phyloP scores from a whole-genome alignment of 2,113 vertebrate species.

The Bettongia penicillata region DNA sequence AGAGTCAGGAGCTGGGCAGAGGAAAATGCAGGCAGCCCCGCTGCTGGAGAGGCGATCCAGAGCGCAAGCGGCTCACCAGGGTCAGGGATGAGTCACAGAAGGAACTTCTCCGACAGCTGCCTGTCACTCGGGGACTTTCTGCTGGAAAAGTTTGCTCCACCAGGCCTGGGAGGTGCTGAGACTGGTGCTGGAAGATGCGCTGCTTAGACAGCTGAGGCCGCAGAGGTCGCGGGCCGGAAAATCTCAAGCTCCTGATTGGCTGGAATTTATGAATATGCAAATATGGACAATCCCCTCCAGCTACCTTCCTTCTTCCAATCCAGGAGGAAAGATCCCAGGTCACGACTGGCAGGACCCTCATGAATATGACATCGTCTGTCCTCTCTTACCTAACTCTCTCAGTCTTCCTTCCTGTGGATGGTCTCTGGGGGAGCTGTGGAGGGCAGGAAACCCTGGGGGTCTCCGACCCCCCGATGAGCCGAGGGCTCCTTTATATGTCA shows the following conservation, averaged over 20 bases:
- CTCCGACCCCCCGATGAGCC: no score
- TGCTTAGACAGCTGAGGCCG: neutral
- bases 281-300: neutral
- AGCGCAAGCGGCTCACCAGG: conserved; percentile 36
- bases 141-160: conserved; percentile 48
- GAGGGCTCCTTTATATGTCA: neutral
- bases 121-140: conserved; percentile 68
- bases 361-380: neutral
- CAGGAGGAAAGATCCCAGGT: neutral
- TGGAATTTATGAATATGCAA: neutral
- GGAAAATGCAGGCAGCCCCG: neutral
- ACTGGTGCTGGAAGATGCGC: neutral
- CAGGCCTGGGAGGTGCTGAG: neutral
- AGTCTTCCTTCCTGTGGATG: neutral
- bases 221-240: neutral
- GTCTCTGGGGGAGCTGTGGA: neutral
- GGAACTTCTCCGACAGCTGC: conserved; percentile 57
- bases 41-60: neutral
- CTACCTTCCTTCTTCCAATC: neutral
- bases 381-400: neutral
- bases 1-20: neutral
- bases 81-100: neutral
- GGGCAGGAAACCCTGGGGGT: neutral
- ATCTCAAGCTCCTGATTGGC: neutral
- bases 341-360: neutral